Percentiles rank a stretch among this genome's conserved stretches.
These are phyloP conservation scores for Phocoena phocoena DNA, from an alignment of 2,113 vertebrate species.

Conservation along the genomic window DNA sequence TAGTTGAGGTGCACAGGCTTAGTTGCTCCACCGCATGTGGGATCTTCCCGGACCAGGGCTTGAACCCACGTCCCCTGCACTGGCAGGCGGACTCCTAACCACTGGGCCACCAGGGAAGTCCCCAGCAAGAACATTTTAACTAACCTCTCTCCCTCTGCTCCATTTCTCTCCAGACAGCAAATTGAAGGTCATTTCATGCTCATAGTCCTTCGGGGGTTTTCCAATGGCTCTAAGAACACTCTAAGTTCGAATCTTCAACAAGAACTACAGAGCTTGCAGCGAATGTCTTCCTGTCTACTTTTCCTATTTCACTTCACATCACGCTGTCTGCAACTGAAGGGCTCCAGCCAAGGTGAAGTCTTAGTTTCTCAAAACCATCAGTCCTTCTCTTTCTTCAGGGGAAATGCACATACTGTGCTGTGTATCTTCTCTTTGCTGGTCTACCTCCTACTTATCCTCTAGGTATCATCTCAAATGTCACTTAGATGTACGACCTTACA, in stretches of 20 bases:
- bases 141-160: neutral
- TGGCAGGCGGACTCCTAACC: no score
- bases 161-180: neutral
- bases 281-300: neutral
- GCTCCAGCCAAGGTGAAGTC: neutral
- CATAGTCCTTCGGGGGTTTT: neutral
- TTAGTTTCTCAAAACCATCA: neutral
- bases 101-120: no score
- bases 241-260: neutral
- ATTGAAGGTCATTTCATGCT: neutral
- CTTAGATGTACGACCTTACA: neutral
- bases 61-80: no score
- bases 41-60: no score
- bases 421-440: neutral
- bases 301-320: neutral
- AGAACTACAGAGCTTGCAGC: neutral
- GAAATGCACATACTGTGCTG: neutral
- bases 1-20: no score
- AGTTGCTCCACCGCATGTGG: no score
- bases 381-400: neutral
- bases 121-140: neutral
- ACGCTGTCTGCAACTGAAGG: neutral
- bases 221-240: neutral
- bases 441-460: neutral
- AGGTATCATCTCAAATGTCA: neutral